These are phyloP conservation scores for Oryctes rhinoceros DNA, from an alignment of 1,140 invertebrate genomes.

Conservation along the genomic window DNA sequence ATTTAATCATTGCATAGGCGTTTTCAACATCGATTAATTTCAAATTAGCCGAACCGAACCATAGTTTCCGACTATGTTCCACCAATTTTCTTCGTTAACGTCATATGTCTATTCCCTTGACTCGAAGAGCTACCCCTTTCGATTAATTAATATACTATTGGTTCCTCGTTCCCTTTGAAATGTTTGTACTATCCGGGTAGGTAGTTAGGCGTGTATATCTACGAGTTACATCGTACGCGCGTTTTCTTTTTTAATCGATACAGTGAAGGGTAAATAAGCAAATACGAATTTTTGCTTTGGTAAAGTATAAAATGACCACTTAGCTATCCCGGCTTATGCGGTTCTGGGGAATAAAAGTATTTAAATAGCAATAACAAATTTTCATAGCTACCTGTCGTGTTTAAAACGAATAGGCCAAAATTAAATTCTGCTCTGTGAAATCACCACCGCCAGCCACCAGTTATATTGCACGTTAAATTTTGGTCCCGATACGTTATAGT, in stretches of 20 bases:
- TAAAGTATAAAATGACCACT: too few species aligned
- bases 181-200: background rate
- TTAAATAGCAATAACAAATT: too few species aligned
- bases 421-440: too few species aligned
- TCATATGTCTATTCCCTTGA: background rate
- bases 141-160: background rate
- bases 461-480: too few species aligned
- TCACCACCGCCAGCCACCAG: too few species aligned
- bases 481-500: background rate
- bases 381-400: too few species aligned
- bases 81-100: background rate
- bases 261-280: too few species aligned
- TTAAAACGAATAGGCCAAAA: too few species aligned
- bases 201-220: background rate
- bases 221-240: background rate
- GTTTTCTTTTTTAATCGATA: too few species aligned
- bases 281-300: too few species aligned
- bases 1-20: background rate
- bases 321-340: too few species aligned
- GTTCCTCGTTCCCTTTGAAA: background rate
- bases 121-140: background rate
- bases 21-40: constrained; percentile 8
- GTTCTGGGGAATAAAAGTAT: too few species aligned
- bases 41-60: constrained; percentile 6
- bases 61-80: background rate